Conservation (phyloP, 2,888 invertebrate genomes). For the Tipula helvola region DNA sequence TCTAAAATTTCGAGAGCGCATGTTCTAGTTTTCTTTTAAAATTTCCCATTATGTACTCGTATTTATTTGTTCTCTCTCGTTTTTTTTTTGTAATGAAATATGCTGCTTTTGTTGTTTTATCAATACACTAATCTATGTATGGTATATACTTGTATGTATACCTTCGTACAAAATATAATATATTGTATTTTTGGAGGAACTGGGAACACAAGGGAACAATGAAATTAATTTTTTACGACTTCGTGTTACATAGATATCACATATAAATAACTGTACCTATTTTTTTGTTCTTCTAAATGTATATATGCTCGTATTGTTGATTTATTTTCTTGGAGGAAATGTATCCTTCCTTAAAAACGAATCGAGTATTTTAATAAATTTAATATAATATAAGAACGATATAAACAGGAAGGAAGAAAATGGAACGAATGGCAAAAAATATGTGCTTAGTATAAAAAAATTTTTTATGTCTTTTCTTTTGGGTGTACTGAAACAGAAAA, state of each 20-base stretch:
- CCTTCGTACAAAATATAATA: not conserved
- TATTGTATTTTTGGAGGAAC: not conserved
- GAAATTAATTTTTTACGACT: not conserved
- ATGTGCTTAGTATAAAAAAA: not conserved
- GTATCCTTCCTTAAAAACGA: not conserved
- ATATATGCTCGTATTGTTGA: not conserved
- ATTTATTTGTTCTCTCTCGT: not conserved
- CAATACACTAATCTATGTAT: not conserved
- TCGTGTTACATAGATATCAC: not conserved
- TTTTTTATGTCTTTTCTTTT: not conserved
- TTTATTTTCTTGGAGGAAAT: not conserved
- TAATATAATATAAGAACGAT: not conserved
- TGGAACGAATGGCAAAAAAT: not conserved
- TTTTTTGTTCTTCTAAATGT: not conserved
- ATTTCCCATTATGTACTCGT: not conserved
- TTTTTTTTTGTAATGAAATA: not conserved
- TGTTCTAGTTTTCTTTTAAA: not conserved
- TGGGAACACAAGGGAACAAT: not conserved
- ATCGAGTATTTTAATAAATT: not conserved
- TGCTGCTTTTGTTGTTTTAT: not conserved
- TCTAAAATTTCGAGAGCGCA: not conserved
- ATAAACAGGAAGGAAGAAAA: not conserved
- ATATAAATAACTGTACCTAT: not conserved
- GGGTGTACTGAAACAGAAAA: not conserved
- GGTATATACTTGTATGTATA: not conserved